These are phyloP conservation scores for Hystrix brachyura DNA, from an alignment of 2,113 vertebrate genomes.

Conservation along the genomic window DNA sequence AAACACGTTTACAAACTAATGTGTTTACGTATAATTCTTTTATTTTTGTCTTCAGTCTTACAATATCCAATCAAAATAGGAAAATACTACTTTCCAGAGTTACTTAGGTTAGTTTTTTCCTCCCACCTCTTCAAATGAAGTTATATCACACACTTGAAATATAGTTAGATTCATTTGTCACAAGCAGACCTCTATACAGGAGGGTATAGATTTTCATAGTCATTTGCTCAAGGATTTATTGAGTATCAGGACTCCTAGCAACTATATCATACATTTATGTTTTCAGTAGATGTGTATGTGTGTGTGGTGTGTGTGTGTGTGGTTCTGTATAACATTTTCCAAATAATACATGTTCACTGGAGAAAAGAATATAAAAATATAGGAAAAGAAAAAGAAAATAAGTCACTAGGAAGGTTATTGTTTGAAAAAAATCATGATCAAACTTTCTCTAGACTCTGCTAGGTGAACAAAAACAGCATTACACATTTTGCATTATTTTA, in stretches of 20 bases:
- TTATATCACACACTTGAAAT: not conserved
- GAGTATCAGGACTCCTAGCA: not conserved
- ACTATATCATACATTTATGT: not conserved
- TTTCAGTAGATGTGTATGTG: not conserved
- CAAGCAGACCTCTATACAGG: not conserved
- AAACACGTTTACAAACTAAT: not conserved
- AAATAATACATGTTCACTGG: not conserved
- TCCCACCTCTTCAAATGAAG: not conserved
- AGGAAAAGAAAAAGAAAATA: conserved; percentile 16
- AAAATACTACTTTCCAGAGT: not conserved
- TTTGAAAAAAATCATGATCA: conserved; percentile 12
- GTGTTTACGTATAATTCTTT: not conserved
- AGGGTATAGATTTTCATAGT: not conserved
- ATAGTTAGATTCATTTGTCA: not conserved
- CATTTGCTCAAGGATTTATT: conserved; percentile 3
- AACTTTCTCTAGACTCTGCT: not conserved
- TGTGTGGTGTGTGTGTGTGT: not conserved
- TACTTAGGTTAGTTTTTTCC: not conserved
- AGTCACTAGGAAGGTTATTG: not conserved
- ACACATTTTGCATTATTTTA: not conserved
- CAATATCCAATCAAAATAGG: not conserved
- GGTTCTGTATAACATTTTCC: not conserved
- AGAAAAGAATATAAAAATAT: not conserved
- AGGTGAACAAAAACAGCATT: not conserved
- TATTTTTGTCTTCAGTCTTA: not conserved